phyloP scores from a whole-genome alignment of 2,113 vertebrate genomes.

The Cololabis saira region DNA sequence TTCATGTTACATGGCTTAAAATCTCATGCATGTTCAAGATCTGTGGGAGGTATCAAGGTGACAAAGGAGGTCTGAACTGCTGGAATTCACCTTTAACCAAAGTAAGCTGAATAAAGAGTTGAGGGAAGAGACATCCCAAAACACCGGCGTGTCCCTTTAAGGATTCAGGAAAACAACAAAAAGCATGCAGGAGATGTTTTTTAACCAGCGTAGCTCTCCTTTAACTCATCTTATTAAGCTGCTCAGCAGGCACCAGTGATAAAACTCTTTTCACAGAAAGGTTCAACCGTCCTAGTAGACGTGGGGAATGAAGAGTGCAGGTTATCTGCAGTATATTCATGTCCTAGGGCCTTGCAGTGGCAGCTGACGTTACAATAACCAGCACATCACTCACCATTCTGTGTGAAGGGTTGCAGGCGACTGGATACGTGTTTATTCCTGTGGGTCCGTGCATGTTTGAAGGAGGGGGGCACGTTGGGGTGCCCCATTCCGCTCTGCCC shows the following conservation, averaged over 20 bases:
- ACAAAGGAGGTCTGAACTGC: too few species aligned
- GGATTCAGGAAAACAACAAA: too few species aligned
- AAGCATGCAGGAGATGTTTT: too few species aligned
- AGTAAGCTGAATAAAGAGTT: too few species aligned
- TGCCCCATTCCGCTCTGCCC: slow-evolving; percentile 56
- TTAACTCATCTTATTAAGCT: neutral
- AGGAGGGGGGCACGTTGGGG: slow-evolving; percentile 29
- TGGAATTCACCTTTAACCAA: too few species aligned
- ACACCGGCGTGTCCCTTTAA: too few species aligned
- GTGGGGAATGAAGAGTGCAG: neutral
- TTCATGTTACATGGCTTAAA: too few species aligned
- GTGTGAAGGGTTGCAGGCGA: slow-evolving; percentile 29
- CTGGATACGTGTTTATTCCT: slow-evolving; percentile 47
- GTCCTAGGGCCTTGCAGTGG: neutral
- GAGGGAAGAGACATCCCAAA: too few species aligned
- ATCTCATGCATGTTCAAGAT: too few species aligned
- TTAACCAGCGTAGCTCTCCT: neutral
- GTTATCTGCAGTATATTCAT: neutral
- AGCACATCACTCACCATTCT: slow-evolving; percentile 62
- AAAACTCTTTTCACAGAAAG: neutral
- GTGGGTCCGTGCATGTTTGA: slow-evolving; percentile 25
- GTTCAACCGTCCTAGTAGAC: neutral
- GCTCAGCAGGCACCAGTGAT: neutral
- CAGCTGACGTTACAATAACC: neutral
- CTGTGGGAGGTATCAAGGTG: too few species aligned